Percentiles rank a stretch among this genome's conserved stretches.
These are phyloP conservation scores for Aporophyla nigra DNA, from an alignment of 2,888 invertebrate species.

Conservation along the genomic window DNA sequence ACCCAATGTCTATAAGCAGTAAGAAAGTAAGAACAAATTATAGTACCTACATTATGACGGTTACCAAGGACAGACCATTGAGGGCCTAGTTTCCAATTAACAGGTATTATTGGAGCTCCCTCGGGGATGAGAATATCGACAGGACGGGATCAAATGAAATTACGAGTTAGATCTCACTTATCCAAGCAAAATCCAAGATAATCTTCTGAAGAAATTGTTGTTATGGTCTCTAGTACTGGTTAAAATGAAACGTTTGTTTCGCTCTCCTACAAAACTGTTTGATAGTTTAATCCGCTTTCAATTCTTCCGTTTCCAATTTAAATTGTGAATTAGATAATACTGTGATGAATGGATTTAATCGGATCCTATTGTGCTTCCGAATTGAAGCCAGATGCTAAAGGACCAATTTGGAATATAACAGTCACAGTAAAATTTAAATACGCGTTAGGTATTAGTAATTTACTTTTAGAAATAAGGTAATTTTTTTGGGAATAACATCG, in stretches of 20 bases:
- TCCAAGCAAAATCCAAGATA: slow-evolving; percentile 72
- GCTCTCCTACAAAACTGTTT: slow-evolving; percentile 26
- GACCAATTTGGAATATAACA: slow-evolving; percentile 2
- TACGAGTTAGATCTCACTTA: slow-evolving; percentile 75
- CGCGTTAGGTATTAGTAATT: background rate
- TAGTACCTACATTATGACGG: slow-evolving; percentile 48
- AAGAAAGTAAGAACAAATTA: slow-evolving; percentile 47
- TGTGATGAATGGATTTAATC: slow-evolving; percentile 47
- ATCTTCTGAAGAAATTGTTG: slow-evolving; percentile 70
- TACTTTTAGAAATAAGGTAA: too few relatives aligned
- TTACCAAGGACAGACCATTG: slow-evolving; percentile 63
- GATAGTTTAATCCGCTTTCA: slow-evolving; percentile 46
- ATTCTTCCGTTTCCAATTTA: slow-evolving; percentile 58
- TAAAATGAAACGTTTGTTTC: slow-evolving; percentile 57
- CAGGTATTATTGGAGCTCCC: slow-evolving; percentile 76
- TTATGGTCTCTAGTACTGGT: slow-evolving; percentile 50
- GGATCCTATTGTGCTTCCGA: slow-evolving; percentile 16
- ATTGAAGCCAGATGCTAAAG: slow-evolving; percentile 25
- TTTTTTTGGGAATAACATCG: too few relatives aligned
- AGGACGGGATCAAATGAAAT: slow-evolving; percentile 78
- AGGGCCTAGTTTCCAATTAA: slow-evolving; percentile 80
- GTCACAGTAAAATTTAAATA: background rate
- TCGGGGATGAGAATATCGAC: slow-evolving; percentile 74
- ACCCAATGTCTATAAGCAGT: slow-evolving; percentile 20
- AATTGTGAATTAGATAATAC: slow-evolving; percentile 53